phyloP scores from a whole-genome alignment of 1,140 invertebrate species.

The Onthophagus taurus region DNA sequence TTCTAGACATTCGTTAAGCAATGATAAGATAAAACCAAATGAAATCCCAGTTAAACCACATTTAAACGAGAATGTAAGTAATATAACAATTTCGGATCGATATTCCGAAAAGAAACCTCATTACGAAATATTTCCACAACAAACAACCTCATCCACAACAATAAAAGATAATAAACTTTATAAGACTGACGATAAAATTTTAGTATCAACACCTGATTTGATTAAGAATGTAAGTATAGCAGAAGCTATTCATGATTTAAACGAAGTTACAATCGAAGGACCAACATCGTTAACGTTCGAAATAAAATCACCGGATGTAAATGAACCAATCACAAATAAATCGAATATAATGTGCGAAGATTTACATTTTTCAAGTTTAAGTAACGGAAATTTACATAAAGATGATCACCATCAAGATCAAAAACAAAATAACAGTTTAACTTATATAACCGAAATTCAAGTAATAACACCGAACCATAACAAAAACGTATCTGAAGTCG shows the following conservation, averaged over 20 bases:
- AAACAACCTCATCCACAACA: background rate
- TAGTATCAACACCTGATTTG: constrained; percentile 21
- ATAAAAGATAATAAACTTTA: constrained; percentile 4
- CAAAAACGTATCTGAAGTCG: constrained; percentile 27
- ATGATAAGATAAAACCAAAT: constrained; percentile 35
- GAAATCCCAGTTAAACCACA: constrained; percentile 1
- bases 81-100: constrained; percentile 22
- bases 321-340: background rate
- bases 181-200: constrained; percentile 14
- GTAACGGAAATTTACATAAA: background rate
- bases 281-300: constrained; percentile 22
- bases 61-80: constrained; percentile 19
- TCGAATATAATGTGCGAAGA: background rate
- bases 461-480: constrained; percentile 24
- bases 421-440: constrained; percentile 19
- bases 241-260: constrained; percentile 24
- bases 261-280: constrained; percentile 22
- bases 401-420: background rate
- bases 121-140: constrained; percentile 1
- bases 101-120: constrained; percentile 1
- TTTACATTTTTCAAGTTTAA: background rate
- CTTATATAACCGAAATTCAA: constrained; percentile 36
- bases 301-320: constrained; percentile 14
- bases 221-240: constrained; percentile 28
- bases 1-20: constrained; percentile 45